These are phyloP conservation scores for Doryteuthis pealeii DNA, from an alignment of 1,140 invertebrate species.

Conservation along the genomic window DNA sequence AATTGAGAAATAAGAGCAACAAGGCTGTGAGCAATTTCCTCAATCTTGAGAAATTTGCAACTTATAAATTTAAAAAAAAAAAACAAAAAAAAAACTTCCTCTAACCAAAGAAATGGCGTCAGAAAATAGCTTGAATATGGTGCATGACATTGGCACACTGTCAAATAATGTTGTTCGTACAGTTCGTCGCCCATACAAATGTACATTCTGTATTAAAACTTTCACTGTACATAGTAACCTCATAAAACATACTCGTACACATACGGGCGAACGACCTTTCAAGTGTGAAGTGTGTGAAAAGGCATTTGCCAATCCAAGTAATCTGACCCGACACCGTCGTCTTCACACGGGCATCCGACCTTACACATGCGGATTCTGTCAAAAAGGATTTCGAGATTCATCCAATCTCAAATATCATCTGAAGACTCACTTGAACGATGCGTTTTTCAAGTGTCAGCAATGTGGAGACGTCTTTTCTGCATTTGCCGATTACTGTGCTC, in stretches of 20 bases:
- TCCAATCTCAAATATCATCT: conserved; percentile 33
- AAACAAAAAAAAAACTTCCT: too few species aligned
- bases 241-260: conserved; percentile 34
- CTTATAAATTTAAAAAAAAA: too few species aligned
- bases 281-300: conserved; percentile 30
- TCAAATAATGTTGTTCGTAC: too few species aligned
- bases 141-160: too few species aligned
- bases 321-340: conserved; percentile 31
- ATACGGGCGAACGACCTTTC: conserved; percentile 37
- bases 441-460: background rate
- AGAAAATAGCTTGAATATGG: too few species aligned
- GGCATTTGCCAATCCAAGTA: conserved; percentile 59
- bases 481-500: background rate
- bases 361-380: conserved; percentile 31
- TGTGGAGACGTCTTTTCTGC: background rate
- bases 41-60: too few species aligned
- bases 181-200: conserved; percentile 19
- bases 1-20: too few species aligned
- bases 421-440: conserved; percentile 60
- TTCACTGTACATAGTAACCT: conserved; percentile 29
- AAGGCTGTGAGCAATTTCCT: too few species aligned
- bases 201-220: conserved; percentile 32
- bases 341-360: conserved; percentile 83
- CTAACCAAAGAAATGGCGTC: too few species aligned
- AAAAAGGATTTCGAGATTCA: conserved; percentile 58